These are phyloP conservation scores for Agraylea sexmaculata DNA, from an alignment of 1,140 invertebrate genomes.

Conservation along the genomic window DNA sequence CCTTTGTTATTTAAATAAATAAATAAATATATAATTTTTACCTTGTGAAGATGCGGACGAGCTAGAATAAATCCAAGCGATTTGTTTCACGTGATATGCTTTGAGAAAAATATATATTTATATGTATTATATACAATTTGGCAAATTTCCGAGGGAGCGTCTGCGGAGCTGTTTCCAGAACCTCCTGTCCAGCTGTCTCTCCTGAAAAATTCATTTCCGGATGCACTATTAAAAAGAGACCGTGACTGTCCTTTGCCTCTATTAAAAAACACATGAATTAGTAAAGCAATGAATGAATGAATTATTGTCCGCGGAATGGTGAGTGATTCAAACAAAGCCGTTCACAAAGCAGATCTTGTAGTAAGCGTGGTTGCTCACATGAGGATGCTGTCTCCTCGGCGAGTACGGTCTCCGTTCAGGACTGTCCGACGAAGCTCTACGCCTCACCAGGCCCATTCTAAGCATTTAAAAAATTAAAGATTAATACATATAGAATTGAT, in stretches of 20 bases:
- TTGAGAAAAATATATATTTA: no score
- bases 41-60: no score
- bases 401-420: slow-evolving; percentile 38
- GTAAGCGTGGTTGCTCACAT: slow-evolving; percentile 35
- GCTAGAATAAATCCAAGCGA: no score
- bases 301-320: slow-evolving; percentile 7
- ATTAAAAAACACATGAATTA: not conserved
- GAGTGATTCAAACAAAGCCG: slow-evolving; percentile 34
- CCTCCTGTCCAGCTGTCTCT: slow-evolving; percentile 20
- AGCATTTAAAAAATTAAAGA: not conserved
- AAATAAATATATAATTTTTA: no score
- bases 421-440: slow-evolving; percentile 40
- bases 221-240: no score
- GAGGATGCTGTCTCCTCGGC: slow-evolving; percentile 34
- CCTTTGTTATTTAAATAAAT: no score
- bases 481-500: not conserved
- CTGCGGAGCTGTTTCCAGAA: slow-evolving; percentile 21
- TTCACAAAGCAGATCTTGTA: slow-evolving; percentile 46
- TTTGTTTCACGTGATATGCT: no score
- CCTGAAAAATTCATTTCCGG: slow-evolving; percentile 20
- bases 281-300: not conserved
- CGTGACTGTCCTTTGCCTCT: no score
- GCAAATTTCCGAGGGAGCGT: slow-evolving; percentile 15
- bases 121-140: no score
- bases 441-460: slow-evolving; percentile 39